Base-by-base conservation (phyloP, 2,797 vertebrate species). In the Fistularia tabacaria region DNA sequence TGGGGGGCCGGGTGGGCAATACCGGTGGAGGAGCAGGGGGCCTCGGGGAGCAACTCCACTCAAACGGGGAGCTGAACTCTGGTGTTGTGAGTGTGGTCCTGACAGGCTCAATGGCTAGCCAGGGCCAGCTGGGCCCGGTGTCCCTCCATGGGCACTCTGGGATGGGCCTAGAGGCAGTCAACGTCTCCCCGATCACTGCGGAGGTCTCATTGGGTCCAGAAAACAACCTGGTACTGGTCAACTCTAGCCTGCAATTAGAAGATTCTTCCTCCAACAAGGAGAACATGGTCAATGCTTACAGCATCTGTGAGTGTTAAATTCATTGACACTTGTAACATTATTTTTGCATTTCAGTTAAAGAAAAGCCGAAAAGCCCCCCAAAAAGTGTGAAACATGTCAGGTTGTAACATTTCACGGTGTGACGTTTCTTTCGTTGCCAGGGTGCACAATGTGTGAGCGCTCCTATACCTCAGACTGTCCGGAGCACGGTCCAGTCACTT, bases 391-490 rank as follows among this genome's bases (percentile, higher is more conserved):
- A 25, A 25, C 25, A 25, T 25, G 5, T 25, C 25, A 25, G 5
- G 25, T 25, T 5, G 2, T 3, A 25, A 25, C 25, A 25, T 25
- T 25, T 25, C 5, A 25, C 25, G 25, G 25, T 25, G 25, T 25
- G 25, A 25, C 5, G 5, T 46, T 1, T 64, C 11, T 57, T 4
- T 10, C 54, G 12, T 64, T 80, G 8, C 25, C 58, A 99, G 97
- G 96, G 97, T 99, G 97, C 73, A 97, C 96, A 0, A 90, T 98
- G 36, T 99, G 97, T 80, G 96, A 98, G 81, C 92, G 94, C 70
- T 97, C 94, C 0, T 98, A 98, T 72, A 91, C 93, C 10, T 95
- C 96, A 0, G 95, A 97, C 85, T 99, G 97, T 71, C 97, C 97
- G 0, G 95, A 99, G 49, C 97, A 99, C 0, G 97, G 97, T 14